These are phyloP conservation scores for Carcharodon carcharias DNA, from an alignment of 2,797 vertebrate genomes.

Conservation along the genomic window DNA sequence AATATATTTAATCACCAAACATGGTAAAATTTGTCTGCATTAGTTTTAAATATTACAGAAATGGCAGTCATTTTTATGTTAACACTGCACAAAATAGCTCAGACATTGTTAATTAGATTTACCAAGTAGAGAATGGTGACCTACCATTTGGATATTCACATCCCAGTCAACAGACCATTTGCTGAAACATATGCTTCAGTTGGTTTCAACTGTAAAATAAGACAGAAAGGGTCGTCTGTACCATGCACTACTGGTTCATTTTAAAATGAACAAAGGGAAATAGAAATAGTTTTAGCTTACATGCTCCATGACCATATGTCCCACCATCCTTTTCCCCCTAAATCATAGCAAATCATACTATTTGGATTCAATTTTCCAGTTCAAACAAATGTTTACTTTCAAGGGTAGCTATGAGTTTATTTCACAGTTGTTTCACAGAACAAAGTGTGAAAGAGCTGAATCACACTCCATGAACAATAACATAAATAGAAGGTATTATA, in stretches of 20 bases:
- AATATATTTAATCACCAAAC: background rate
- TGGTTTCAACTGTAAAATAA: background rate
- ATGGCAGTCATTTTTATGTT: background rate
- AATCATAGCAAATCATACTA: background rate
- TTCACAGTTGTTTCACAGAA: background rate
- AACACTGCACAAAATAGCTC: background rate
- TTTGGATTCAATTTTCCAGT: background rate
- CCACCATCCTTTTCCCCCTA: background rate
- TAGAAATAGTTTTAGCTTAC: background rate
- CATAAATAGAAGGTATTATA: no score
- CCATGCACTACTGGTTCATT: background rate
- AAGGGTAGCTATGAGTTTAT: background rate
- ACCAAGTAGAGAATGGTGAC: background rate
- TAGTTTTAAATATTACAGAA: background rate
- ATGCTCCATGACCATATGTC: no score
- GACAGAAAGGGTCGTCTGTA: background rate
- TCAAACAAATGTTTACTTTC: background rate
- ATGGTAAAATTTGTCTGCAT: background rate
- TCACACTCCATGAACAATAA: background rate
- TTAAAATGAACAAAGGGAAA: conserved; percentile 12
- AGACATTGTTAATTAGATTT: background rate
- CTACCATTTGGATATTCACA: background rate
- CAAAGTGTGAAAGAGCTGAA: background rate
- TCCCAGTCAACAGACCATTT: background rate
- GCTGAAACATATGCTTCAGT: conserved; percentile 1